phyloP scores from a whole-genome alignment of 2,113 vertebrate species.

The Hippocampus barbouri region DNA sequence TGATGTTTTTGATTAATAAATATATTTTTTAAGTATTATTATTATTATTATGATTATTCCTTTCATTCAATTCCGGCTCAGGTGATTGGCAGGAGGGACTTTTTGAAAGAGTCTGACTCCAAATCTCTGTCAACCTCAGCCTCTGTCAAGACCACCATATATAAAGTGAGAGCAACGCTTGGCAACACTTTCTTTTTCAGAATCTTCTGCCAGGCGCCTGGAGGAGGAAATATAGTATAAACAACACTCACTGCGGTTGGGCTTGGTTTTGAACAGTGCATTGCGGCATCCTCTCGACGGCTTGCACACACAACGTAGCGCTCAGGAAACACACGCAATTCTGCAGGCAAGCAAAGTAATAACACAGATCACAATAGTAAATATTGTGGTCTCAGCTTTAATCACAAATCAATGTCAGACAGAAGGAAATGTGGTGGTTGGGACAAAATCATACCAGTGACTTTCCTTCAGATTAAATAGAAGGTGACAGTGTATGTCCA shows the following conservation, averaged over 20 bases:
- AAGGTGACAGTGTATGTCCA: constrained; percentile 48
- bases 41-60: too few species aligned
- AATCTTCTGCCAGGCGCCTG: constrained; percentile 62
- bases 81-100: constrained; percentile 14
- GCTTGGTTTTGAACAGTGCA: constrained; percentile 63
- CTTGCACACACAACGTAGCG: constrained; percentile 85
- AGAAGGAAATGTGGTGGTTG: constrained; percentile 48
- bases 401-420: constrained; percentile 49
- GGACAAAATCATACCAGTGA: constrained; percentile 50
- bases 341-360: constrained; percentile 64
- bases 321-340: constrained; percentile 86
- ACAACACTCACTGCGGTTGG: constrained; percentile 75
- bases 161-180: constrained; percentile 58
- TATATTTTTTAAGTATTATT: too few species aligned
- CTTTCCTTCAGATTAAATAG: constrained; percentile 37
- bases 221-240: constrained; percentile 70
- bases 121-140: constrained; percentile 16
- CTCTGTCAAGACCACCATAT: constrained; percentile 31
- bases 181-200: constrained; percentile 48
- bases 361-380: constrained; percentile 53
- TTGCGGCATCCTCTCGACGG: constrained; percentile 70
- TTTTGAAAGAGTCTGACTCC: constrained; percentile 19
- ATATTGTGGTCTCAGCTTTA: constrained; percentile 51
- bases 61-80: constrained; percentile 2
- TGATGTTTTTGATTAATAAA: too few species aligned